Evolutionary conservation across 2,888 invertebrate genomes (phyloP).

Genomic region (Myathropa florea): DNA sequence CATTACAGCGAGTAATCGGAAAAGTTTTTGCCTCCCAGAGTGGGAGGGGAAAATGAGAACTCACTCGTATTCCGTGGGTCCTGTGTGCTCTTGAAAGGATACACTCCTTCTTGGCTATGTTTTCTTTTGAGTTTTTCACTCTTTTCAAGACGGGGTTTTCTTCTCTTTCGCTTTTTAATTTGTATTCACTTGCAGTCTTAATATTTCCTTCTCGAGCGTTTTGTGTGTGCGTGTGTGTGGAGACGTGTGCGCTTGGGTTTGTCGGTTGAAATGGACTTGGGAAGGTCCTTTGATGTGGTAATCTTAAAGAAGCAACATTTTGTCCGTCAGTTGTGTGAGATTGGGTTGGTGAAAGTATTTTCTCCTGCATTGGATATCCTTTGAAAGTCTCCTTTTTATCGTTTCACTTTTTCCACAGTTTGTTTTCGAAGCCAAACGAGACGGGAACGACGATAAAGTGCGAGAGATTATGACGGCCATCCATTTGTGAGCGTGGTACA

Average conservation of each 20-base stretch:
- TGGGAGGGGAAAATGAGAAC: slow-evolving; percentile 41
- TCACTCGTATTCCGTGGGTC: slow-evolving; percentile 27
- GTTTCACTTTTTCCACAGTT: neutral
- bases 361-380: slow-evolving; percentile 6
- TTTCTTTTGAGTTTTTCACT: slow-evolving; percentile 40
- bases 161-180: slow-evolving; percentile 45
- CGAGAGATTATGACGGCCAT: neutral
- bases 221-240: neutral
- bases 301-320: slow-evolving; percentile 1
- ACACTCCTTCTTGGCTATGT: slow-evolving; percentile 1
- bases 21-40: slow-evolving; percentile 48
- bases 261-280: slow-evolving; percentile 33
- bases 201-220: neutral
- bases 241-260: neutral
- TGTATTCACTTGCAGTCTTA: slow-evolving; percentile 59
- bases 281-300: slow-evolving; percentile 43
- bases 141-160: neutral
- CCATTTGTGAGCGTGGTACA: neutral
- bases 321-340: slow-evolving; percentile 1
- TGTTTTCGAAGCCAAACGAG: neutral
- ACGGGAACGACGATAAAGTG: neutral
- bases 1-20: slow-evolving; percentile 67
- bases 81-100: slow-evolving; percentile 41
- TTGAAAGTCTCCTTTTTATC: neutral
- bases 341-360: neutral